A percentile compares a stretch with the other conserved stretches of the same genome.
Evolutionary conservation across 2,113 vertebrate species (phyloP).

Genomic region (Haemorhous mexicanus): DNA sequence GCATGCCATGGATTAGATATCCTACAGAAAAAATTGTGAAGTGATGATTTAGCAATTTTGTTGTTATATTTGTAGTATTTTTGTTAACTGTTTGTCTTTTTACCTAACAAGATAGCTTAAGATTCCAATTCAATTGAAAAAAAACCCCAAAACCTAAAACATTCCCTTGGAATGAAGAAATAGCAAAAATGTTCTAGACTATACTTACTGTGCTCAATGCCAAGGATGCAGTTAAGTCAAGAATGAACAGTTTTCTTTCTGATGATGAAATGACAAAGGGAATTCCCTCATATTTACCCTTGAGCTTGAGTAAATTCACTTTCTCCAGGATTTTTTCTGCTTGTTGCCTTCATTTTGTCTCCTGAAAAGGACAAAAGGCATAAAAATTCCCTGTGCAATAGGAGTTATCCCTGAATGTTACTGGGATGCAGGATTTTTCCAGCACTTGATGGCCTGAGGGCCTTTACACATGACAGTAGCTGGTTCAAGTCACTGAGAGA

Average conservation of each 20-base stretch:
- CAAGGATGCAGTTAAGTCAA: not conserved
- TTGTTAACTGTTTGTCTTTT: not conserved
- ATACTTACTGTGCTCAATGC: not conserved
- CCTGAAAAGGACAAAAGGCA: not conserved
- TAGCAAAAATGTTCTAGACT: not conserved
- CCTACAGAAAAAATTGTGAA: not conserved
- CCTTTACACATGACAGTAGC: not conserved
- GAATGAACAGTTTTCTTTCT: not conserved
- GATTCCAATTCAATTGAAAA: not conserved
- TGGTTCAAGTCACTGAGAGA: not conserved
- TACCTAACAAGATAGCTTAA: not conserved
- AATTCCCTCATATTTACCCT: not conserved
- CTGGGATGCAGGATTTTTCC: not conserved
- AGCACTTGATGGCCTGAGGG: not conserved
- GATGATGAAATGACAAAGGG: not conserved
- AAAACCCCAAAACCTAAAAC: not conserved
- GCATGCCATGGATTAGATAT: accelerated
- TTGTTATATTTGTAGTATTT: not conserved
- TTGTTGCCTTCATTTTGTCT: not conserved
- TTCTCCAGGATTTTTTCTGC: not conserved
- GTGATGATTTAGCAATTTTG: not conserved
- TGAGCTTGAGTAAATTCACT: not conserved
- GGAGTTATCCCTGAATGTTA: not conserved
- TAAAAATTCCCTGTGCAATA: not conserved
- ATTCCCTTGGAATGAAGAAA: not conserved